A percentile compares a stretch with the other conserved stretches of the same genome.
These are phyloP conservation scores for Calcarius ornatus DNA, from an alignment of 2,113 vertebrate species.

Conservation along the genomic window DNA sequence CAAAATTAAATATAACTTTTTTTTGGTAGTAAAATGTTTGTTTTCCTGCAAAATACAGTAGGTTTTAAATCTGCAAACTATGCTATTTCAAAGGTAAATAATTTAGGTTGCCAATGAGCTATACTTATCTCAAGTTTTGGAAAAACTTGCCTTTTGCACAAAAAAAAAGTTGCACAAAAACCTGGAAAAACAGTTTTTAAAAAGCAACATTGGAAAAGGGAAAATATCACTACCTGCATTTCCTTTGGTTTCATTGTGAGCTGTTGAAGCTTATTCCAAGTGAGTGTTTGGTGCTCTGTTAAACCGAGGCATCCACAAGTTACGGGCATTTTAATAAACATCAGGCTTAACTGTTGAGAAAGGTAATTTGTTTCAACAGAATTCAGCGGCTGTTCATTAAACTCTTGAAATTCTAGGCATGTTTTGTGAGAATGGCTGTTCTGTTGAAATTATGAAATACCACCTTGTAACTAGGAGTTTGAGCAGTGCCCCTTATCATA, in stretches of 20 bases:
- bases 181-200: background rate
- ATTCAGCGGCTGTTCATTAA: background rate
- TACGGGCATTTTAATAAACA: background rate
- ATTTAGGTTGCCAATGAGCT: background rate
- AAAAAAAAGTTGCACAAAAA: background rate
- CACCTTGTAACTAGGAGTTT: background rate
- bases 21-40: background rate
- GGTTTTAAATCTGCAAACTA: background rate
- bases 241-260: background rate
- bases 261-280: background rate
- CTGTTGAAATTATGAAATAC: background rate
- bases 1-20: background rate
- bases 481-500: background rate
- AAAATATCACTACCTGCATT: background rate
- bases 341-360: background rate
- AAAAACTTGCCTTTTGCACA: background rate
- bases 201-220: background rate
- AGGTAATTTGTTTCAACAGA: background rate
- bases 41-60: background rate
- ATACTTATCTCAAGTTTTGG: background rate
- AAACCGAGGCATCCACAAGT: background rate
- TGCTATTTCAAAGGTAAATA: background rate
- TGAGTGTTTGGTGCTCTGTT: background rate
- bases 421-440: background rate
- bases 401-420: background rate